A percentile compares a stretch with the other conserved stretches of the same genome.
These are phyloP conservation scores for Lithophane ornitopus DNA, from an alignment of 2,888 invertebrate species.

Conservation along the genomic window DNA sequence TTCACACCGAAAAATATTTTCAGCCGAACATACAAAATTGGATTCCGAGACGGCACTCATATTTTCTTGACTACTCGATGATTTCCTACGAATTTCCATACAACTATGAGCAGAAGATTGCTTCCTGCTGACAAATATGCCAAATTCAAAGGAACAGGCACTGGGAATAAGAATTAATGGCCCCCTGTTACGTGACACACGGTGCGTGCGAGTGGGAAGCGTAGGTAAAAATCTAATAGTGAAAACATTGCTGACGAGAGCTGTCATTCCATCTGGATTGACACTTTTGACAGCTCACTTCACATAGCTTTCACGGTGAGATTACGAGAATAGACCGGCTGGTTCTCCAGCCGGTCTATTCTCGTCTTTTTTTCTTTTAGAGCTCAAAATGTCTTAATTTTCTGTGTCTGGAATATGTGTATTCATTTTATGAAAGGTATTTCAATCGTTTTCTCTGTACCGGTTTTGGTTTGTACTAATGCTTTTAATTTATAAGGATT, in stretches of 20 bases:
- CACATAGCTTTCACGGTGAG: too few species aligned
- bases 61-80: conserved; percentile 43
- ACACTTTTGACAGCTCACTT: too few species aligned
- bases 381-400: not conserved
- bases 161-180: conserved; percentile 53
- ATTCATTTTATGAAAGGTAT: not conserved
- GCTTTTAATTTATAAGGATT: not conserved
- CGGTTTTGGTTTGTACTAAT: too few species aligned
- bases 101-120: conserved; percentile 61
- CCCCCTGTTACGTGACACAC: conserved; percentile 47
- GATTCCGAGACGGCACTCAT: conserved; percentile 28
- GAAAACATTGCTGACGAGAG: too few species aligned
- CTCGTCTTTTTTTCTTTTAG: too few species aligned
- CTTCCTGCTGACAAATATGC: conserved; percentile 62
- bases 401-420: not conserved
- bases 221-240: too few species aligned
- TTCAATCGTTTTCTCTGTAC: not conserved
- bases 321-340: too few species aligned
- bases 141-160: conserved; percentile 49
- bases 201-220: not conserved
- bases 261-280: too few species aligned
- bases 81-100: conserved; percentile 51
- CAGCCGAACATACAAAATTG: conserved; percentile 35
- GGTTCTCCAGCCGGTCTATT: too few species aligned
- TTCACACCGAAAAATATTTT: conserved; percentile 34